Conservation (phyloP, 64 coral and sea anemone species). For the Dendronephthya gigantea region DNA sequence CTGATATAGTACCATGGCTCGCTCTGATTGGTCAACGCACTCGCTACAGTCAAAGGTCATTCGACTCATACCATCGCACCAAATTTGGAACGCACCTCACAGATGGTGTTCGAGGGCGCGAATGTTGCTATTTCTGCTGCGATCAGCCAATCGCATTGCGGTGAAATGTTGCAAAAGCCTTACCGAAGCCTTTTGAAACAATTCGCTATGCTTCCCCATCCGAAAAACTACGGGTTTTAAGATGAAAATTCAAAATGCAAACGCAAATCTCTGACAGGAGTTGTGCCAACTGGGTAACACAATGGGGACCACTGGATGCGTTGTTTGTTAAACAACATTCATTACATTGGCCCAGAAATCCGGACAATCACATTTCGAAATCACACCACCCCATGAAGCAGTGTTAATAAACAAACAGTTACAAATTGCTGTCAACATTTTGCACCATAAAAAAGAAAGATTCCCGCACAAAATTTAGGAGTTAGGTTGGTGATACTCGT, state of each 20-base stretch:
- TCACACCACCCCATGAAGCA: background rate
- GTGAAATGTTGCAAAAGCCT: background rate
- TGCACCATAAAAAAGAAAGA: background rate
- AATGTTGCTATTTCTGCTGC: conserved; percentile 2
- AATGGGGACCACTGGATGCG: background rate
- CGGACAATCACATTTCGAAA: background rate
- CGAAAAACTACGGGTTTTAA: background rate
- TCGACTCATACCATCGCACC: background rate
- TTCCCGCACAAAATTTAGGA: background rate
- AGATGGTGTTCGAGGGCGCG: background rate
- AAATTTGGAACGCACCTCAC: background rate
- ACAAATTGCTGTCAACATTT: background rate
- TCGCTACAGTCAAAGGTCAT: background rate
- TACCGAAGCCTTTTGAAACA: background rate
- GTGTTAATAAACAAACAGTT: background rate
- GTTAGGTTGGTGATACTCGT: background rate
- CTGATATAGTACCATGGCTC: background rate
- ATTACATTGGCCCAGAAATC: background rate
- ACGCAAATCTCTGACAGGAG: background rate
- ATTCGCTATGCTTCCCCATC: background rate
- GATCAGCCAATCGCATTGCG: background rate
- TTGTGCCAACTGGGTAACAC: background rate
- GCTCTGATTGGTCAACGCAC: background rate
- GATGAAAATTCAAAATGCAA: background rate
- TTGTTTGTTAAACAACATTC: background rate